Conservation (phyloP, 2,797 vertebrate species). For the Dallia pectoralis region DNA sequence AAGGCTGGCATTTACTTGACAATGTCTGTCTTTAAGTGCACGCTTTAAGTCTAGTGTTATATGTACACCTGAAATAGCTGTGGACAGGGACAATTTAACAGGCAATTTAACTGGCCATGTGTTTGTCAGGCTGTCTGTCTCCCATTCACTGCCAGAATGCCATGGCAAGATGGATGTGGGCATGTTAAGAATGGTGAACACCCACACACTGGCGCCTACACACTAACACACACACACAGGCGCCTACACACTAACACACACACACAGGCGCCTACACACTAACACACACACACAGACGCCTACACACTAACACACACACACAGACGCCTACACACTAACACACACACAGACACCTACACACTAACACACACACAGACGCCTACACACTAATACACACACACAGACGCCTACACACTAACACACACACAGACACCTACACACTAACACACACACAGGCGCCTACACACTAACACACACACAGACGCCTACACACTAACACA, state of each 20-base stretch:
- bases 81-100: constrained; percentile 76
- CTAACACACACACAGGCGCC: constrained; percentile 14
- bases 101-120: constrained; percentile 77
- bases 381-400: constrained; percentile 51
- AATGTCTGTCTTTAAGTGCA: constrained; percentile 72
- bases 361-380: constrained; percentile 13
- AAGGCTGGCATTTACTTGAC: constrained; percentile 71
- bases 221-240: constrained; percentile 35
- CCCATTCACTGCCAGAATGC: constrained; percentile 67
- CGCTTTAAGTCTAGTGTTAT: constrained; percentile 75
- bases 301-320: constrained; percentile 36
- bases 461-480: constrained; percentile 7
- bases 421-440: constrained; percentile 33
- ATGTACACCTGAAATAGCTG: constrained; percentile 76
- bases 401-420: too few relatives aligned
- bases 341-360: constrained; percentile 7
- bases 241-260: constrained; percentile 24
- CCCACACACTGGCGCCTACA: constrained; percentile 50
- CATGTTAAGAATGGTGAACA: constrained; percentile 69
- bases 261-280: constrained; percentile 3
- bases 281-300: constrained; percentile 13
- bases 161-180: constrained; percentile 74
- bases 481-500: too few relatives aligned
- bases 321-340: constrained; percentile 28
- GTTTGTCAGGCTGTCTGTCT: constrained; percentile 75